phyloP scores from a whole-genome alignment of 2,797 vertebrate genomes.

The Gallinago nigripennis region DNA sequence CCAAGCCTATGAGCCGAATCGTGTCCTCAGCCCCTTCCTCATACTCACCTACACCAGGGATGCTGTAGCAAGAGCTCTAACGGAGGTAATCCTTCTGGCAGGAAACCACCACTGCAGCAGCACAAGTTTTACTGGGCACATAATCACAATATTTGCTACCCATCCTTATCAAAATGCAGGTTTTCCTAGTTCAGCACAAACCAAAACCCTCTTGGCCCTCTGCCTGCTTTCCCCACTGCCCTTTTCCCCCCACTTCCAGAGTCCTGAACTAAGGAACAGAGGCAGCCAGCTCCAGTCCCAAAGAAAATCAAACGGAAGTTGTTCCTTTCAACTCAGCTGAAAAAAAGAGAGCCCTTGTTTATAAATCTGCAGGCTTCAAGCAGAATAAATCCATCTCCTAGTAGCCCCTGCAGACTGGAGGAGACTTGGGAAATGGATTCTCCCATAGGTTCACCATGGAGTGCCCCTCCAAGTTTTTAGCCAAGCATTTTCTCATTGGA shows the following conservation, averaged over 20 bases:
- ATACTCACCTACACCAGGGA: background rate
- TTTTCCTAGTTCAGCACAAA: background rate
- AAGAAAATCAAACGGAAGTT: conserved; percentile 62
- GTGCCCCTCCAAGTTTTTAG: background rate
- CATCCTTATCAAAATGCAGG: accelerated
- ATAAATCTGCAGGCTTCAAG: conserved; percentile 38
- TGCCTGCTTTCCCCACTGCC: background rate
- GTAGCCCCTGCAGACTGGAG: background rate
- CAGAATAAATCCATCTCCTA: conserved; percentile 57
- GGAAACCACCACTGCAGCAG: background rate
- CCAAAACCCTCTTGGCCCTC: background rate
- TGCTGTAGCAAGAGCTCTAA: background rate
- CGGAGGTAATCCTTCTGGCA: background rate
- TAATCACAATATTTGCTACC: background rate
- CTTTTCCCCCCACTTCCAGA: background rate
- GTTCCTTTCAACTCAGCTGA: conserved; percentile 59
- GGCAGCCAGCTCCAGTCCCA: conserved; percentile 6
- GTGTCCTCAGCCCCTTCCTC: background rate
- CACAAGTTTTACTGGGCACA: background rate
- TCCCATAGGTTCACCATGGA: background rate
- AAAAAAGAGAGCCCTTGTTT: conserved; percentile 47
- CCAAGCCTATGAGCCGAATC: background rate
- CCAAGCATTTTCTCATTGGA: background rate
- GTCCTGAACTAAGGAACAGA: background rate
- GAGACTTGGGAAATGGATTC: background rate